These are phyloP conservation scores for Oscheius sp. DNA, from an alignment of 2,888 invertebrate genomes.

Conservation along the genomic window DNA sequence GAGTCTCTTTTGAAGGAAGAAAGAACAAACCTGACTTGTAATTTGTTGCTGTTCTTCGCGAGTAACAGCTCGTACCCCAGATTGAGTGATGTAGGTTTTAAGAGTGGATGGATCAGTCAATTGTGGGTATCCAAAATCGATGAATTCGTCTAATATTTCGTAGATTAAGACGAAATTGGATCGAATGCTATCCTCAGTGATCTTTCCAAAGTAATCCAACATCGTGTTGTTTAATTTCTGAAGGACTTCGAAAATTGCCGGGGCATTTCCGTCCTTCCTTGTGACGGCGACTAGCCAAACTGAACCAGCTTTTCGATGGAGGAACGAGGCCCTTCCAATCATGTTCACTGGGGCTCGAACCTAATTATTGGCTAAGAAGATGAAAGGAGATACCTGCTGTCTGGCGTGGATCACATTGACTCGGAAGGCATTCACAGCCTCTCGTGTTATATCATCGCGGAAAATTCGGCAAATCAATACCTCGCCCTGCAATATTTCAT, in stretches of 20 bases:
- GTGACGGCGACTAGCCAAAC: slow-evolving; percentile 99
- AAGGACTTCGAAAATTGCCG: slow-evolving; percentile 92
- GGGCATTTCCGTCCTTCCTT: slow-evolving; percentile 98
- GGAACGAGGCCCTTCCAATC: slow-evolving; percentile 97
- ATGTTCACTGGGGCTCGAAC: slow-evolving; percentile 98
- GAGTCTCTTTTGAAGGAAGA: background rate
- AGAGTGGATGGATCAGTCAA: slow-evolving; percentile 99
- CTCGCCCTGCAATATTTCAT: slow-evolving; percentile 29
- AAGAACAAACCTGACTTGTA: slow-evolving; percentile 79
- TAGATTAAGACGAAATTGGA: slow-evolving; percentile 99
- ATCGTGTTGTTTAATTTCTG: slow-evolving; percentile 89
- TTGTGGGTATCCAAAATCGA: slow-evolving; percentile 99
- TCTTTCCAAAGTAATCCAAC: slow-evolving; percentile 97
- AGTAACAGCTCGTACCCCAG: slow-evolving; percentile 82
- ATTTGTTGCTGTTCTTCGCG: slow-evolving; percentile 99
- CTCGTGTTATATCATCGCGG: slow-evolving; percentile 91
- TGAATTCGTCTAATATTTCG: slow-evolving; percentile 94
- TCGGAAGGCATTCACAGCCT: slow-evolving; percentile 98
- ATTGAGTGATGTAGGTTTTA: slow-evolving; percentile 98
- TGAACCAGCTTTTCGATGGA: slow-evolving; percentile 97
- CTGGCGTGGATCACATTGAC: slow-evolving; percentile 99
- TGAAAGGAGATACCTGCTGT: slow-evolving; percentile 85
- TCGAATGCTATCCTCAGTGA: slow-evolving; percentile 98
- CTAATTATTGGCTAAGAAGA: slow-evolving; percentile 63
- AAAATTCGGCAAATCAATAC: slow-evolving; percentile 97